phyloP scores from a whole-genome alignment of 2,113 vertebrate genomes.

The Gallinago jamesoni region DNA sequence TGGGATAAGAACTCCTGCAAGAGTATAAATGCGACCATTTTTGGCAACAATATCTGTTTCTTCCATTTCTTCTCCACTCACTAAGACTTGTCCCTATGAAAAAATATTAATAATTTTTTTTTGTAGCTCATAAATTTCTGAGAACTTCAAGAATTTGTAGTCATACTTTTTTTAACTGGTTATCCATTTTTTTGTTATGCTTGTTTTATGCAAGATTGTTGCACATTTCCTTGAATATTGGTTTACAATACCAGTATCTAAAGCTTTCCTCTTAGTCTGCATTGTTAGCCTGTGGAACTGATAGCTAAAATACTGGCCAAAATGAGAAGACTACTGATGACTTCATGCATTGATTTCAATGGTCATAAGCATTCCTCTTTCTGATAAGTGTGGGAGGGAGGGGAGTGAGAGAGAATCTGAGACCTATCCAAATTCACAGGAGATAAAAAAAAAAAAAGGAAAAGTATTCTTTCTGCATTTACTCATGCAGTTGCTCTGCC shows the following conservation, averaged over 20 bases:
- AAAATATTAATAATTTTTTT: background rate
- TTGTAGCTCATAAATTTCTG: background rate
- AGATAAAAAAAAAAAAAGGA: background rate
- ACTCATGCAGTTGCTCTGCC: background rate
- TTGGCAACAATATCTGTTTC: constrained; percentile 85
- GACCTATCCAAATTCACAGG: background rate
- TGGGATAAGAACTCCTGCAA: constrained; percentile 85
- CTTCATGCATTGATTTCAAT: background rate
- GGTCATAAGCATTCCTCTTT: background rate
- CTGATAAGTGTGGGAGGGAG: rapidly evolving
- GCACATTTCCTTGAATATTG: background rate
- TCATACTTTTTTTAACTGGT: background rate
- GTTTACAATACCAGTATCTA: background rate
- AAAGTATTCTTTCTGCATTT: background rate
- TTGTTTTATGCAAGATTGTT: background rate
- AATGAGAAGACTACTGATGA: background rate
- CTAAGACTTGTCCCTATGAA: constrained; percentile 84
- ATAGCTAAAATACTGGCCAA: background rate
- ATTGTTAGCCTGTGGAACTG: background rate
- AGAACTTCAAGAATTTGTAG: background rate
- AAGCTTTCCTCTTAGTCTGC: background rate
- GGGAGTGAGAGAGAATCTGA: background rate
- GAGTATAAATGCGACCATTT: constrained; percentile 86
- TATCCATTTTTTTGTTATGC: background rate
- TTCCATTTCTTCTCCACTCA: constrained; percentile 75